Evolutionary conservation across 1,140 invertebrate genomes (phyloP).

Genomic region (Anastatus disparis): DNA sequence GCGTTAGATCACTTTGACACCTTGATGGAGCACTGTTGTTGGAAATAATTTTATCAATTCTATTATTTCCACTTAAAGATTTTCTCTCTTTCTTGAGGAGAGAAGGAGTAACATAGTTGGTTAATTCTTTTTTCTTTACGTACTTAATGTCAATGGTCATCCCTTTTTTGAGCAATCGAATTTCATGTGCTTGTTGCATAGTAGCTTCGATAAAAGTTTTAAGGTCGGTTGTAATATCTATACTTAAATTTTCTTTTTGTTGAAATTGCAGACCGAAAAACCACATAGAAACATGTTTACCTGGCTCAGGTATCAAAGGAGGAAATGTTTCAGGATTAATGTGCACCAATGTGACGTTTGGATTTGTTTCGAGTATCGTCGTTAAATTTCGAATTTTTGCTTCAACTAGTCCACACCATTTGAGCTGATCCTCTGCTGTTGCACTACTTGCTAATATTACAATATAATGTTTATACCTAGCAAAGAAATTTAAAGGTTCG

Average conservation of each 20-base stretch:
- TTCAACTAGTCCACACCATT: slow-evolving; percentile 97
- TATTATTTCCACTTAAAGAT: slow-evolving; percentile 51
- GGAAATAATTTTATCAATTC: slow-evolving; percentile 53
- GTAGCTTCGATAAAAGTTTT: slow-evolving; percentile 85
- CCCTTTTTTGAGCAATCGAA: slow-evolving; percentile 86
- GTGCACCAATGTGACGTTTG: slow-evolving; percentile 90
- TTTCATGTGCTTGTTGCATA: slow-evolving; percentile 71
- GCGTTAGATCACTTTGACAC: slow-evolving; percentile 42
- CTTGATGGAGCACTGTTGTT: slow-evolving; percentile 54
- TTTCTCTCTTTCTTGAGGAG: slow-evolving; percentile 78
- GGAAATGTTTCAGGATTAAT: slow-evolving; percentile 91
- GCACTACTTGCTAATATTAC: slow-evolving; percentile 86
- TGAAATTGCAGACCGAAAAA: slow-evolving; percentile 95
- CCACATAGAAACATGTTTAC: slow-evolving; percentile 85
- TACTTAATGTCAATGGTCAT: slow-evolving; percentile 89
- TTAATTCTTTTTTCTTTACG: slow-evolving; percentile 79
- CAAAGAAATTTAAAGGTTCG: slow-evolving; percentile 94
- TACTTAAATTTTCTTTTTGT: slow-evolving; percentile 86
- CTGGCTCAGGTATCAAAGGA: slow-evolving; percentile 62
- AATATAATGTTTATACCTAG: slow-evolving; percentile 96
- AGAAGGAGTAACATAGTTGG: slow-evolving; percentile 79
- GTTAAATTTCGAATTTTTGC: slow-evolving; percentile 95
- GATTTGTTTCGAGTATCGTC: slow-evolving; percentile 88
- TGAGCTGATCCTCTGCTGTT: slow-evolving; percentile 85
- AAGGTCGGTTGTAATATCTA: slow-evolving; percentile 94